phyloP scores from a whole-genome alignment of 2,797 vertebrate genomes.

The Megalops cyprinoides region DNA sequence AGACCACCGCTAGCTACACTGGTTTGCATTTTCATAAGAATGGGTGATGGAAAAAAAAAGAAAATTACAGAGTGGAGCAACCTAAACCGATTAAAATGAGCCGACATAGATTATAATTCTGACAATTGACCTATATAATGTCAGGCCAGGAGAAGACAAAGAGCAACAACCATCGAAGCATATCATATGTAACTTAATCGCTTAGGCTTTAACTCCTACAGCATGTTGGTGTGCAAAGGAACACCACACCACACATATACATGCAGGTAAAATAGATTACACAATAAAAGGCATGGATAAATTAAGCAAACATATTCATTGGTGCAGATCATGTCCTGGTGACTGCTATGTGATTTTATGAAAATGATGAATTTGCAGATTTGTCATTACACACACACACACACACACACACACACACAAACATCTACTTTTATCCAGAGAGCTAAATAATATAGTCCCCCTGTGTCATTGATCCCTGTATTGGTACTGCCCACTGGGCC shows the following conservation, averaged over 20 bases:
- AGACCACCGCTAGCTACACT: not conserved
- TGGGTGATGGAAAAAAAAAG: not conserved
- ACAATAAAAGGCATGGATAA: not conserved
- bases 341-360: too few species aligned
- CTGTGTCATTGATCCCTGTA: too few species aligned
- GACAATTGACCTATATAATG: not conserved
- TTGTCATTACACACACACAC: not conserved
- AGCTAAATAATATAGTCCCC: too few species aligned
- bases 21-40: not conserved
- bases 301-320: not conserved
- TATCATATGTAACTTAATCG: not conserved
- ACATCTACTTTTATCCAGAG: too few species aligned
- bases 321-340: not conserved
- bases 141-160: not conserved
- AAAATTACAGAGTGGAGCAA: not conserved
- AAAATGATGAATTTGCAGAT: not conserved
- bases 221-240: not conserved
- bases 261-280: not conserved
- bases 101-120: not conserved
- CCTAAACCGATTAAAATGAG: not conserved
- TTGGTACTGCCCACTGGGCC: too few species aligned
- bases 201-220: not conserved
- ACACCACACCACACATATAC: not conserved
- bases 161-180: not conserved
- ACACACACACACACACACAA: too few species aligned